phyloP scores from a whole-genome alignment of 2,797 vertebrate species.

The Alca torda region DNA sequence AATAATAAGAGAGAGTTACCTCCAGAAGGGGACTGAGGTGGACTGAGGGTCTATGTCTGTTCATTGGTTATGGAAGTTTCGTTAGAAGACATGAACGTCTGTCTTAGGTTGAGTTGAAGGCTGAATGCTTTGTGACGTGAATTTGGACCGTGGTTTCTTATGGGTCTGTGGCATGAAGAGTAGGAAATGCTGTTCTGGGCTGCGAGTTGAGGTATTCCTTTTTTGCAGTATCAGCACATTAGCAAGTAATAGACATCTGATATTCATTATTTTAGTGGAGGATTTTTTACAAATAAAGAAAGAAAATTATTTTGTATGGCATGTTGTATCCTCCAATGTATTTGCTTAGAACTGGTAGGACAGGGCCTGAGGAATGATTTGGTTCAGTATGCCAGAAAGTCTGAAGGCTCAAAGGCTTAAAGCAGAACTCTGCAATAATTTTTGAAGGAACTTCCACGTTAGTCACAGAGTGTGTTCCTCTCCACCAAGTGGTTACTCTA shows the following conservation, averaged over 20 bases:
- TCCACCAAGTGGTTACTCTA: neutral
- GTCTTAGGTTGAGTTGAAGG: neutral
- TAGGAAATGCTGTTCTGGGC: neutral
- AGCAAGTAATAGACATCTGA: neutral
- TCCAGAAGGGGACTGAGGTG: neutral
- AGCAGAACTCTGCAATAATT: neutral
- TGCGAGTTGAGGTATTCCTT: neutral
- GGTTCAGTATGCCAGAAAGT: neutral
- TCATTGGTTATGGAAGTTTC: neutral
- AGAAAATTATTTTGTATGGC: neutral
- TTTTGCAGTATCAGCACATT: neutral
- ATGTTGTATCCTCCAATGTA: fast-evolving
- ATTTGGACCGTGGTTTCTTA: neutral
- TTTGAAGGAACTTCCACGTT: neutral
- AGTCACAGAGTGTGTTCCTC: neutral
- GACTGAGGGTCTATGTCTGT: neutral
- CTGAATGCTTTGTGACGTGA: neutral
- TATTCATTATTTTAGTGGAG: neutral
- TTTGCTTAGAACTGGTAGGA: neutral
- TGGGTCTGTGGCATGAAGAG: neutral
- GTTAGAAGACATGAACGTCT: neutral
- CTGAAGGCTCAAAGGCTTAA: neutral
- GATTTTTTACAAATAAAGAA: neutral
- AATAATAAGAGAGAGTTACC: neutral
- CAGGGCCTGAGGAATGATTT: neutral